Evolutionary conservation across 2,797 vertebrate species (phyloP), one percentile per base, ranked within the genome.

Genomic region (Atherinosoma microstoma): DNA sequence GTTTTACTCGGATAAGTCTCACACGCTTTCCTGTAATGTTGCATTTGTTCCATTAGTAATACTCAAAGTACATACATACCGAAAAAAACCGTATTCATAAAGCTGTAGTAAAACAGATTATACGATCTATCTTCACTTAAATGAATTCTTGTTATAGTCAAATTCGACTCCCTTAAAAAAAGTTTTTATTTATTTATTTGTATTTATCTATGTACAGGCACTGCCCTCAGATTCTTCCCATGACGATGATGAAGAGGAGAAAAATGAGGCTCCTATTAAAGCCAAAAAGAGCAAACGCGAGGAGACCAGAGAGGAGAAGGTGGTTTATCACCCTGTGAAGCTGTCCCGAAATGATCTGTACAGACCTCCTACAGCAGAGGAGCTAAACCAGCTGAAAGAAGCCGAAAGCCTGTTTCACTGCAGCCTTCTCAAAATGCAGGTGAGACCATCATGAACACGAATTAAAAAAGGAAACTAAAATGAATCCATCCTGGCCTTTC

Each of bases 371-470:
- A 96, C 97, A 24, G 97, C 90, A 7, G 96, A 99, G 83, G 98
- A 99, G 84, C 92, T 99, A 2, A 97, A 93, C 86, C 96, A 93
- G 77, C 92, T 99, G 75, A 96, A 97, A 78, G 98, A 99, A 82
- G 96, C 97, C 0, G 98, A 99, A 83, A 96, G 93, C 70, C 93
- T 98, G 27, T 99, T 99, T 84, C 97, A 99, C 82, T 98, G 96
- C 88, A 98, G 95, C 83, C 91, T 99, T 66, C 95, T 99, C 15
- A 97, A 97, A 73, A 94, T 99, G 94, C 98, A 99, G 97, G 98
- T 99, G 63, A 83, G 83, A 71, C 27, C 56, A 0, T 12, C 29
- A 9, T 12, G 4, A 22, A 13, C 24, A 53, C 34, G 22, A 57
- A 13, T 10, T 18, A 58, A 20, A 38, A 38, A 0, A 10, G 15